Base-by-base conservation (phyloP, 2,113 vertebrate species). In the Mobula hypostoma region DNA sequence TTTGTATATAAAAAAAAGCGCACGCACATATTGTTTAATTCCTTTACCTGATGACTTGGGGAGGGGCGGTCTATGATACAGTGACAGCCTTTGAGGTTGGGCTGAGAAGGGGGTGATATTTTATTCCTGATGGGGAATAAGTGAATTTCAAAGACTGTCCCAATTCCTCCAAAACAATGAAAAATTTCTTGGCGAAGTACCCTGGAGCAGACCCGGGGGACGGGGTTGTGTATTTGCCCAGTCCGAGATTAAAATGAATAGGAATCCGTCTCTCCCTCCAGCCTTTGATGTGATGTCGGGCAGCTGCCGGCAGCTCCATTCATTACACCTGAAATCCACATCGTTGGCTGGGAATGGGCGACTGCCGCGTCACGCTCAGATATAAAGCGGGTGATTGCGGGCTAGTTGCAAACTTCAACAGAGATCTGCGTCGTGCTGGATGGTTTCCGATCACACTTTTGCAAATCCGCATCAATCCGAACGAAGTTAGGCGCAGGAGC, bases 251-350 rank as follows among this genome's bases (percentile, higher is more conserved):
- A 66, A 90, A 66, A 90, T 90, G 85, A 66, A n/a, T 32, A 88
- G 58, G 58, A 88, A 90, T 90, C 61, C n/a, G 48, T 90, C 29
- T 66, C 29, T 63, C 61, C 61, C 5, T 11, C n/a, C 56, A 21
- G 40, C 15, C 40, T 83, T 82, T 40, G 36, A 82, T 6, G 56
- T 87, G 48, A 85, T 85, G 48, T 87, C 56, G 48, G 24, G 29
- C 85, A 90, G 83, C 83, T 88, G 83, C 83, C 83, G 83, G 7
- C 83, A 88, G 29, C 61, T 6, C 85, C 85, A 90, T 68, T 90
- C 61, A 68, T 32, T 68, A 0, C 61, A 90, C 61, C 85, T 90
- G 85, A 90, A 83, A 58, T 6, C 85, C 85, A 90, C 85, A 90
- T 66, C 12, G 56, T 63, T 61, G 27, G 29, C 14, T 17, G 14